Base-by-base conservation (phyloP, 2,113 vertebrate species). In the Misgurnus mizolepis region DNA sequence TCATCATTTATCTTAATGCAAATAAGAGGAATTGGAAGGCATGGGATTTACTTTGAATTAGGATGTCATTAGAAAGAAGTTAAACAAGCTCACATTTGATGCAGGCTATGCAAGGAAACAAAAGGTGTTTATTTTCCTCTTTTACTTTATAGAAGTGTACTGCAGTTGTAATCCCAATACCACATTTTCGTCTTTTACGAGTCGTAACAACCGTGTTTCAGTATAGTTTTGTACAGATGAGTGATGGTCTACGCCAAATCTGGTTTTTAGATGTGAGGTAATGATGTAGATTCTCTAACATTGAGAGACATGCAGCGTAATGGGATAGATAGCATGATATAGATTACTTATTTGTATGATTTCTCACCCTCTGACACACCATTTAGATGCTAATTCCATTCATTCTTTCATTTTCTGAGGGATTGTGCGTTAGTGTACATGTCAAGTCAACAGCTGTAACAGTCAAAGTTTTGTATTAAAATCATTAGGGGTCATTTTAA, bases 301-400 rank as follows among this genome's bases (percentile, higher is more conserved):
- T 6, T 45, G 58, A n/a, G 55, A 56, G 15, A 17, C 10, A 4
- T 43, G 71, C 2, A 7, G 40, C 22, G 40, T 74, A 75, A 49
- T 62, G 45, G 71, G 55, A 60, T 74, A 43, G 61, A 49, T 62
- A 49, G 47, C 41, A 75, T 8, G 8, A 12, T 17, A 61, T 43
- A 74, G 71, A 74, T 74, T 61, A 74, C 39, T 61, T 75, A 62
- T 62, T 75, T 75, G 62, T 62, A 10, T 11, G 41, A 75, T 75
- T 75, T 34, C 58, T 62, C 58, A 34, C 17, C 58, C 56, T 75
- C 58, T 75, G 72, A 75, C 72, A 49, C 41, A 45, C 43, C 22
- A 62, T 75, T 75, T 49, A 47, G 72, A 75, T 64, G 72, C 58
- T 75, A 75, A 75, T 75, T 58, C 27, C 41, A 75, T 64, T 49